phyloP scores from a whole-genome alignment of 2,797 vertebrate genomes.

The Hydrophis major region DNA sequence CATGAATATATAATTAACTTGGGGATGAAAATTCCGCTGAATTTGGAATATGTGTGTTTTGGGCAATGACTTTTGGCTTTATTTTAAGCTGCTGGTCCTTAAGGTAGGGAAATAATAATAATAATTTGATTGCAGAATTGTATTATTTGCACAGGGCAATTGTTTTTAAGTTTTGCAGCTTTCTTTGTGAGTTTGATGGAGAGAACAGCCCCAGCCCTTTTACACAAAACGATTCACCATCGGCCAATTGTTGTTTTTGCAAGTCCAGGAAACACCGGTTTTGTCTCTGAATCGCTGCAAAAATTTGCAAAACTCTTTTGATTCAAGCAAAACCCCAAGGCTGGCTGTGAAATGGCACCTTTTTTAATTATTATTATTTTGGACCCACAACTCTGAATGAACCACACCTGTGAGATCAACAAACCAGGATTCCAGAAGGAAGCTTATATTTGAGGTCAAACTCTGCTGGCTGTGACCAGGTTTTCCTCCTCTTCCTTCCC shows the following conservation, averaged over 20 bases:
- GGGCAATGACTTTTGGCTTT: neutral
- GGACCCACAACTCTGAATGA: neutral
- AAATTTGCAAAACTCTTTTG: no score
- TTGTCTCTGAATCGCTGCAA: neutral
- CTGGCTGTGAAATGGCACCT: neutral
- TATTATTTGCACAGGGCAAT: neutral
- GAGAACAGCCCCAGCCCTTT: neutral
- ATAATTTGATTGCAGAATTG: neutral
- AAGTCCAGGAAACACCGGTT: no score
- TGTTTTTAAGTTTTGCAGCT: neutral
- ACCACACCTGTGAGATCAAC: neutral
- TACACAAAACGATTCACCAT: no score
- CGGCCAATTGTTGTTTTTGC: neutral
- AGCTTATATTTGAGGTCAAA: neutral
- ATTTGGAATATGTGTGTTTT: neutral
- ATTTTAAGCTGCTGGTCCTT: neutral
- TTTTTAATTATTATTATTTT: neutral
- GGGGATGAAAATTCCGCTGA: neutral
- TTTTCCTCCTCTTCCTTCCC: accelerated
- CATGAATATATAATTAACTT: neutral
- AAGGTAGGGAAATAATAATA: neutral
- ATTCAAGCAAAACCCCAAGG: neutral
- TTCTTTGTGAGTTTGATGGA: neutral
- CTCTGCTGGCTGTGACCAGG: neutral
- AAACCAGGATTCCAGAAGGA: neutral